Conservation (phyloP, 2,888 invertebrate genomes). For the Agrochola lota region DNA sequence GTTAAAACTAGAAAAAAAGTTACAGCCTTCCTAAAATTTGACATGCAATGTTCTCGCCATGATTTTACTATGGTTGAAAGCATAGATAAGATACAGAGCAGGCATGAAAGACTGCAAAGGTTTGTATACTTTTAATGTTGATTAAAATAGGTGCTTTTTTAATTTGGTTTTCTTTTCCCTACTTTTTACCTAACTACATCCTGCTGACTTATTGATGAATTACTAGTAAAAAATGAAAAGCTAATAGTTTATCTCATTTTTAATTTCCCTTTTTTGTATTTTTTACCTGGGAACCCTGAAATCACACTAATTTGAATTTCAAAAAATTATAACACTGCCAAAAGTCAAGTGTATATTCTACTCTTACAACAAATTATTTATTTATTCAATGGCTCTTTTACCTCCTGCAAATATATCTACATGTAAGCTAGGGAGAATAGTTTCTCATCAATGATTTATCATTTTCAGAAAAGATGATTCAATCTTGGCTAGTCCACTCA, state of each 20-base stretch:
- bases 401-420: background rate
- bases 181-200: conserved; percentile 5
- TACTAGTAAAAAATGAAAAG: background rate
- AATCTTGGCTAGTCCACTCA: conserved; percentile 75
- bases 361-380: background rate
- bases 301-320: background rate
- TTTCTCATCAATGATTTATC: conserved; percentile 33
- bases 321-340: background rate
- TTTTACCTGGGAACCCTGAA: conserved; percentile 1
- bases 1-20: conserved; percentile 91
- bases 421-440: background rate
- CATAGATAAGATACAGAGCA: conserved; percentile 80
- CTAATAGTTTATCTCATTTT: background rate
- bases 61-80: conserved; percentile 86
- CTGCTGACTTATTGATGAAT: background rate
- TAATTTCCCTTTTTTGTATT: background rate
- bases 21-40: conserved; percentile 89
- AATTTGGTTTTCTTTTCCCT: conserved; percentile 47
- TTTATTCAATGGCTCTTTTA: too few relatives aligned
- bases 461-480: conserved; percentile 81
- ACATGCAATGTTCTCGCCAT: conserved; percentile 89
- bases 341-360: background rate
- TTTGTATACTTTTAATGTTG: conserved; percentile 68
- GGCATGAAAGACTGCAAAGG: conserved; percentile 78
- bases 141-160: conserved; percentile 47